Percentiles rank a stretch among this genome's conserved stretches.
Conservation (phyloP, 2,113 vertebrate genomes). For the Mustela nigripes region DNA sequence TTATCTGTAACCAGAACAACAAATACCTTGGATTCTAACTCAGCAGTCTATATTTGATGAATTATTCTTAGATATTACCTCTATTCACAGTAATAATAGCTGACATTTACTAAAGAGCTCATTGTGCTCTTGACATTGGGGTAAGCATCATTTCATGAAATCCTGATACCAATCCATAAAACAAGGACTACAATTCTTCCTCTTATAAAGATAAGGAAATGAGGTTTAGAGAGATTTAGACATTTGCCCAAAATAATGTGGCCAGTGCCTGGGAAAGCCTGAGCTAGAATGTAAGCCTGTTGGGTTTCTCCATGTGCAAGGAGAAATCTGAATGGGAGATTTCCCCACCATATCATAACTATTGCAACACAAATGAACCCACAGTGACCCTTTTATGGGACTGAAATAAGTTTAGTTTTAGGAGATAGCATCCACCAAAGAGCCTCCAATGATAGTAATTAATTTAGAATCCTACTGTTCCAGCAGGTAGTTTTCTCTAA, state of each 20-base stretch:
- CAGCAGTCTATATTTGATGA: neutral
- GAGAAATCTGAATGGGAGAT: neutral
- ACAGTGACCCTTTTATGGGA: neutral
- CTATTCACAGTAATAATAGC: neutral
- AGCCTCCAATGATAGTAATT: neutral
- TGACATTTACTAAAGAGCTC: neutral
- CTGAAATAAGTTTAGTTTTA: neutral
- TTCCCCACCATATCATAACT: neutral
- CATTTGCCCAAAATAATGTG: neutral
- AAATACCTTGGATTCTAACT: constrained; percentile 24
- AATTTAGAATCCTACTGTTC: neutral
- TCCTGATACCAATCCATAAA: neutral
- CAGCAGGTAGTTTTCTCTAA: neutral
- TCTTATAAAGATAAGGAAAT: constrained; percentile 8
- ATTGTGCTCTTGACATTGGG: neutral
- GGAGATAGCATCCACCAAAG: neutral
- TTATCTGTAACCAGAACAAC: neutral
- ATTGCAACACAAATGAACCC: too few species aligned
- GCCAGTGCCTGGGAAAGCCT: neutral
- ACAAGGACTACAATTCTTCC: neutral
- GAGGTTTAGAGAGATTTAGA: neutral
- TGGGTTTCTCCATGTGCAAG: neutral
- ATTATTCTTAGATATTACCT: constrained; percentile 41
- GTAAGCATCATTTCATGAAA: neutral
- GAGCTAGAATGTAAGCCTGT: neutral